Conservation (phyloP, 2,113 vertebrate genomes). For the Diglossa brunneiventris region DNA sequence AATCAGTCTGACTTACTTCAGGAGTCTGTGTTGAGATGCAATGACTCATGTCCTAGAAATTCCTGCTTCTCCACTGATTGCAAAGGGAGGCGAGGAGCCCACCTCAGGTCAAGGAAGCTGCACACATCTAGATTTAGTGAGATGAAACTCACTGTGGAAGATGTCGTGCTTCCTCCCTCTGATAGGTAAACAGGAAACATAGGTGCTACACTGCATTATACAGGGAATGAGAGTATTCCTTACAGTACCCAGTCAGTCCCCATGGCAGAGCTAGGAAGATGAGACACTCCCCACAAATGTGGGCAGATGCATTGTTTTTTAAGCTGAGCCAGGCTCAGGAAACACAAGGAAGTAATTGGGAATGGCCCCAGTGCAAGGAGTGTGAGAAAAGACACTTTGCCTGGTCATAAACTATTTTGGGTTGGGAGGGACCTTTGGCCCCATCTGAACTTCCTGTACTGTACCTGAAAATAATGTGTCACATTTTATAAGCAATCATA, state of each 20-base stretch:
- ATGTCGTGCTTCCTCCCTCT: background rate
- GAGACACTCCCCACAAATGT: background rate
- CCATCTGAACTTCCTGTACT: background rate
- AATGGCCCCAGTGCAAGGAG: background rate
- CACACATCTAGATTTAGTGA: background rate
- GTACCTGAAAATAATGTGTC: background rate
- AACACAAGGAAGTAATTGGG: background rate
- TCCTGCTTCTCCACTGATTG: background rate
- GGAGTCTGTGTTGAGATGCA: background rate
- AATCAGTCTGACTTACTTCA: background rate
- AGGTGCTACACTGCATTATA: fast-evolving
- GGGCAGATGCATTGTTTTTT: background rate
- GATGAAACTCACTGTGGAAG: background rate
- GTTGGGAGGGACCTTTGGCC: background rate
- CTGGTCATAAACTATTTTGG: background rate
- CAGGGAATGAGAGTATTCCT: background rate
- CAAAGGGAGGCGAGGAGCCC: background rate
- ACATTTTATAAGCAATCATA: background rate
- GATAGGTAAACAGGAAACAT: background rate
- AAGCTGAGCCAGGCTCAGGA: background rate
- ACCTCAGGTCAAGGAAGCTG: background rate
- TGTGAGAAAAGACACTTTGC: background rate
- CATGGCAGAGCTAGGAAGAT: background rate
- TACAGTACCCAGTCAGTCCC: background rate
- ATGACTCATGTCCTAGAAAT: background rate